These are phyloP conservation scores for Rhodophaea formosa DNA, from an alignment of 2,888 invertebrate genomes.

Conservation along the genomic window DNA sequence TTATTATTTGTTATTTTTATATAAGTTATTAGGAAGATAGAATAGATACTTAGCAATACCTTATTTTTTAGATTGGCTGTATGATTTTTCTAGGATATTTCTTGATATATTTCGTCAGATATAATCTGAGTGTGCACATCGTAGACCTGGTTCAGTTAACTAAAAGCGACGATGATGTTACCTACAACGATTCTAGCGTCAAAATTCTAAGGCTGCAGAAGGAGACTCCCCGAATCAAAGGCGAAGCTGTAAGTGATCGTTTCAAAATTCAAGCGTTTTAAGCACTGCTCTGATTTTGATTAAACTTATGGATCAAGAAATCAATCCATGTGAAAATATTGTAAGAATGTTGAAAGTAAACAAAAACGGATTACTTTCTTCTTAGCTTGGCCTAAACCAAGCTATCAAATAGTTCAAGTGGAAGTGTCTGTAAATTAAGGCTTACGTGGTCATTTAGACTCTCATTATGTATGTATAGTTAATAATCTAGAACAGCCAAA, in stretches of 20 bases:
- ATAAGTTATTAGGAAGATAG: background rate
- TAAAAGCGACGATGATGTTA: conserved; percentile 32
- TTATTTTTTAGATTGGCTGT: conserved; percentile 62
- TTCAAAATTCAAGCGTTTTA: no score
- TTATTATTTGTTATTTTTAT: conserved; percentile 15
- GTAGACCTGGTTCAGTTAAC: conserved; percentile 62
- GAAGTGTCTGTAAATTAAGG: no score
- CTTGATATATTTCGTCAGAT: conserved; percentile 63
- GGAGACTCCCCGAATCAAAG: background rate
- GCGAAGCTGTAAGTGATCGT: conserved; percentile 24
- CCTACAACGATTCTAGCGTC: conserved; percentile 16
- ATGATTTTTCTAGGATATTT: conserved; percentile 82
- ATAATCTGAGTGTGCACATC: conserved; percentile 72
- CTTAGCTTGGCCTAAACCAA: no score
- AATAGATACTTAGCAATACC: no score
- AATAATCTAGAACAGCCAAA: no score
- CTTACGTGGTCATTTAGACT: no score
- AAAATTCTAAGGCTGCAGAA: conserved; percentile 17
- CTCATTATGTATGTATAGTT: no score
- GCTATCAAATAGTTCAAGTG: no score
- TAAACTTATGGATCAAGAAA: conserved; percentile 26
- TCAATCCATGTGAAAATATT: no score
- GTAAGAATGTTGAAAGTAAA: conserved; percentile 21
- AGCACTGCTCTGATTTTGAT: no score
- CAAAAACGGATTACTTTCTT: no score